These are phyloP conservation scores for Mylabris sibirica DNA, from an alignment of 2,888 invertebrate species.

Conservation along the genomic window DNA sequence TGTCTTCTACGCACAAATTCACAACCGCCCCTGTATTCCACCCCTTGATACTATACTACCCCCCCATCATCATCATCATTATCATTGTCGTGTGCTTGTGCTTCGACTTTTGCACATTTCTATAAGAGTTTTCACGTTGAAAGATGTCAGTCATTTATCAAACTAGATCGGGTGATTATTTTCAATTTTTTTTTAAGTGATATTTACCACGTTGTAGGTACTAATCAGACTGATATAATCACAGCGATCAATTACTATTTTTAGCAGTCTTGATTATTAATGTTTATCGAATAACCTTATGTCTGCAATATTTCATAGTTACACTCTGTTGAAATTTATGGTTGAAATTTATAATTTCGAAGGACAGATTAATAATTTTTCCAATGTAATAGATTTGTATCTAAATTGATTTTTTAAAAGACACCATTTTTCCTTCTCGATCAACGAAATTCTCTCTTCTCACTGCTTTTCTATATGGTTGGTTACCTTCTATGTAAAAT, in stretches of 20 bases:
- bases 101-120: slow-evolving; percentile 8
- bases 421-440: background rate
- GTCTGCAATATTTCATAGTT: too few relatives aligned
- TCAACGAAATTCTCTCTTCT: background rate
- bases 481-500: background rate
- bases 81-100: slow-evolving; percentile 12
- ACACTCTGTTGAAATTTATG: too few relatives aligned
- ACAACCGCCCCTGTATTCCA: background rate
- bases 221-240: slow-evolving; percentile 59
- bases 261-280: slow-evolving; percentile 41
- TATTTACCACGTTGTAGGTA: slow-evolving; percentile 52
- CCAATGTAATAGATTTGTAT: too few relatives aligned
- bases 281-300: slow-evolving; percentile 36
- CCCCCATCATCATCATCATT: slow-evolving; percentile 22
- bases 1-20: slow-evolving; percentile 26
- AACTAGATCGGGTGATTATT: slow-evolving; percentile 47
- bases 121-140: slow-evolving; percentile 49
- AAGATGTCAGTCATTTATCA: slow-evolving; percentile 60
- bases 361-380: too few relatives aligned
- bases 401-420: background rate
- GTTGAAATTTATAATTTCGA: too few relatives aligned
- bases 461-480: too few relatives aligned
- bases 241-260: slow-evolving; percentile 59
- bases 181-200: slow-evolving; percentile 48
- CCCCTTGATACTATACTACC: background rate